Evolutionary conservation across 2,113 vertebrate species (phyloP).

Genomic region (Ammodytes marinus): DNA sequence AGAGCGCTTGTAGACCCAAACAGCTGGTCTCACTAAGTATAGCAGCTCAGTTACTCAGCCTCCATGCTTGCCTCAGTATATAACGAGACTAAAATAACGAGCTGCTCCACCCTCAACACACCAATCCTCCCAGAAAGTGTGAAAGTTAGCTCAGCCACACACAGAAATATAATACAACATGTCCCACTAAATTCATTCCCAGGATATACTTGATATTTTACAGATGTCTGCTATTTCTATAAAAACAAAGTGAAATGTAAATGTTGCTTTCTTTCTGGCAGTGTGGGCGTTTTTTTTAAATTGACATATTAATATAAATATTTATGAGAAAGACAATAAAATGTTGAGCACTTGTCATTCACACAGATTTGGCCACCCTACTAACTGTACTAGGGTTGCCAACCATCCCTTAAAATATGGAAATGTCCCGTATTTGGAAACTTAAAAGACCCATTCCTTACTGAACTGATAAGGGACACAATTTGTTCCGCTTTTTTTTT

Average conservation of each 20-base stretch:
- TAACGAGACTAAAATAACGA: conserved; percentile 69
- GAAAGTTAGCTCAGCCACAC: conserved; percentile 40
- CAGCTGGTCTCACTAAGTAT: conserved; percentile 58
- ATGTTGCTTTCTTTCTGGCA: not conserved
- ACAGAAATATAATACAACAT: not conserved
- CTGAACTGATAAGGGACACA: too few relatives aligned
- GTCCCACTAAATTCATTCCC: conserved; percentile 6
- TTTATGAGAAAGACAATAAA: too few relatives aligned
- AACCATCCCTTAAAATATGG: too few relatives aligned
- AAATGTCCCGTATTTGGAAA: too few relatives aligned
- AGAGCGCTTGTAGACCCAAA: conserved; percentile 42
- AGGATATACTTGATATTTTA: not conserved
- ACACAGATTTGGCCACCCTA: too few relatives aligned
- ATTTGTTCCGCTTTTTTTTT: too few relatives aligned
- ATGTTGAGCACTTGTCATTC: too few relatives aligned
- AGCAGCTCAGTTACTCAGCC: conserved; percentile 51
- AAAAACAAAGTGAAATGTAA: not conserved
- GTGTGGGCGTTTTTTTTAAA: not conserved
- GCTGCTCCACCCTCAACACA: conserved; percentile 32
- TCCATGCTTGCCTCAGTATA: conserved; percentile 46
- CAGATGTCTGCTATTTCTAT: not conserved
- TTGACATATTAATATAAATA: not conserved
- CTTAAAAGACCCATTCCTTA: too few relatives aligned
- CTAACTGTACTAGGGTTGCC: too few relatives aligned
- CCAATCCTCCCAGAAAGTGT: conserved; percentile 26